phyloP scores from a whole-genome alignment of 2,113 vertebrate genomes.

The Asarcornis scutulata region DNA sequence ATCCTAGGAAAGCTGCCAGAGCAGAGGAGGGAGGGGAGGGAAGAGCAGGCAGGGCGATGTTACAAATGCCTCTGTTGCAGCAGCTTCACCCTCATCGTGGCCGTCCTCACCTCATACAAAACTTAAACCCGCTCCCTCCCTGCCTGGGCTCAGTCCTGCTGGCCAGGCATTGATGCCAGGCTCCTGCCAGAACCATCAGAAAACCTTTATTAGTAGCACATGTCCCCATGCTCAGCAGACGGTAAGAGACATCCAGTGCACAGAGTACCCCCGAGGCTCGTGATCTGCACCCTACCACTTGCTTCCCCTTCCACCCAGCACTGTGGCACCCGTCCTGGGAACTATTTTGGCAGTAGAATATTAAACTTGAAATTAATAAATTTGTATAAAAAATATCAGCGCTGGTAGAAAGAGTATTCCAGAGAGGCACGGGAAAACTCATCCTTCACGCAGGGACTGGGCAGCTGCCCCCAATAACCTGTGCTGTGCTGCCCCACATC shows the following conservation, averaged over 20 bases:
- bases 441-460: not conserved
- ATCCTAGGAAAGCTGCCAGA: not conserved
- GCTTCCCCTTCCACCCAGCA: not conserved
- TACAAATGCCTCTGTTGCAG: not conserved
- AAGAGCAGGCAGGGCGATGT: not conserved
- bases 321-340: not conserved
- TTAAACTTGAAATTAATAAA: conserved; percentile 31
- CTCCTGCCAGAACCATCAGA: not conserved
- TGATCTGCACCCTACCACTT: not conserved
- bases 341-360: not conserved
- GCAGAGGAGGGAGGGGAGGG: not conserved
- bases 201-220: not conserved
- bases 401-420: not conserved
- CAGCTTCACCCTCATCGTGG: not conserved
- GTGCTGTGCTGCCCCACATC: not conserved
- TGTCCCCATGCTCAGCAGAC: not conserved
- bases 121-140: fast-evolving
- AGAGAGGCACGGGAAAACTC: not conserved
- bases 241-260: not conserved
- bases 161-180: not conserved
- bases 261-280: not conserved
- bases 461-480: fast-evolving
- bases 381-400: not conserved
- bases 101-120: not conserved
- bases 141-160: not conserved